Conservation (phyloP, 2,113 vertebrate species). For the Gadus macrocephalus region DNA sequence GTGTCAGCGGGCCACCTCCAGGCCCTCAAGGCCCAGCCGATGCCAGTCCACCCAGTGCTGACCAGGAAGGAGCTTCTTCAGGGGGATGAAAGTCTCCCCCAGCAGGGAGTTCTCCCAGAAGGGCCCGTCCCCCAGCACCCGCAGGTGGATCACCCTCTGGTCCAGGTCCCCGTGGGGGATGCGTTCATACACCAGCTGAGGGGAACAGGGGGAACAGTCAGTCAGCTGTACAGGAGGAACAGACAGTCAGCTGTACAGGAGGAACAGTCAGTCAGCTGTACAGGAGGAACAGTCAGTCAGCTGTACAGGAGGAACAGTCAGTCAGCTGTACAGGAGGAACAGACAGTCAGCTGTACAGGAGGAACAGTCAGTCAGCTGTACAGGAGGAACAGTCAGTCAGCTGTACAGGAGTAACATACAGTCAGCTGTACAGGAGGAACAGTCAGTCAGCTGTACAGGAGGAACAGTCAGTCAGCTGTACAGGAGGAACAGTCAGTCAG, state of each 20-base stretch:
- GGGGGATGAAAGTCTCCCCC: conserved; percentile 85
- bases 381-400: background rate
- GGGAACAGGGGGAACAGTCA: conserved; percentile 4
- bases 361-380: conserved; percentile 64
- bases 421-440: conserved; percentile 4
- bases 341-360: conserved; percentile 1
- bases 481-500: background rate
- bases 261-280: conserved; percentile 64
- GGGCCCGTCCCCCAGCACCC: conserved; percentile 88
- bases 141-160: conserved; percentile 88
- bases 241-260: conserved; percentile 2
- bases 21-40: conserved; percentile 74
- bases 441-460: background rate
- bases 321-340: conserved; percentile 66
- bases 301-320: conserved; percentile 3
- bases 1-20: conserved; percentile 65
- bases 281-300: background rate
- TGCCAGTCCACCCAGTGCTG: conserved; percentile 94
- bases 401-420: conserved; percentile 3
- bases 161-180: conserved; percentile 90
- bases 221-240: conserved; percentile 66
- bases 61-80: conserved; percentile 81
- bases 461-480: background rate
- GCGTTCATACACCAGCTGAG: conserved; percentile 88
- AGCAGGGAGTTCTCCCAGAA: conserved; percentile 96